phyloP scores from a whole-genome alignment of 2,113 vertebrate genomes.

The Electrona antarctica region DNA sequence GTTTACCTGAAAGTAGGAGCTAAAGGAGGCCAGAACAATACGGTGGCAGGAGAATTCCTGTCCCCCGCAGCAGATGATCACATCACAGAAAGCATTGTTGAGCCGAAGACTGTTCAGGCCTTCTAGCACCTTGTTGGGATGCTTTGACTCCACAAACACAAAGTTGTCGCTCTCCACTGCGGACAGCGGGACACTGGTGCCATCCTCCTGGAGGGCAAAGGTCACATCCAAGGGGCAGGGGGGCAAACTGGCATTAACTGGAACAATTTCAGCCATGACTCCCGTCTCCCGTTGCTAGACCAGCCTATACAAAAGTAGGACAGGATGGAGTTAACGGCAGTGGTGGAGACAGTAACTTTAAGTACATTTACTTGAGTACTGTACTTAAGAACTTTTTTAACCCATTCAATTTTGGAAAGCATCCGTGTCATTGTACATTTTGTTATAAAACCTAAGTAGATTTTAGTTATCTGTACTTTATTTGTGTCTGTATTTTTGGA shows the following conservation, averaged over 20 bases:
- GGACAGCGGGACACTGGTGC: conserved; percentile 3
- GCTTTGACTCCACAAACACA: conserved; percentile 77
- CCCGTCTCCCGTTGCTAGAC: conserved; percentile 22
- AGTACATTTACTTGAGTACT: no score
- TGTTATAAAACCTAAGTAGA: no score
- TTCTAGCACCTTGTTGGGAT: conserved; percentile 80
- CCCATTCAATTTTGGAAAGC: no score
- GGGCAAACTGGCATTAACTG: conserved; percentile 50
- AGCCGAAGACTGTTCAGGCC: conserved; percentile 81
- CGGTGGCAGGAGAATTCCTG: conserved; percentile 85
- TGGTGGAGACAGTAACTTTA: neutral
- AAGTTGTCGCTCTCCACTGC: conserved; percentile 74
- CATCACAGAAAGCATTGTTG: conserved; percentile 84
- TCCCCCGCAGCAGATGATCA: conserved; percentile 82
- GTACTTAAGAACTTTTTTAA: no score
- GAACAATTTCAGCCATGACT: conserved; percentile 75
- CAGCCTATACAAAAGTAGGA: conserved; percentile 8
- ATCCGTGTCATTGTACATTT: no score
- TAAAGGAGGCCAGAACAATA: conserved; percentile 82
- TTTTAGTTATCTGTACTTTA: no score
- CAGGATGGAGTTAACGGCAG: neutral
- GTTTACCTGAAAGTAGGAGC: conserved; percentile 82
- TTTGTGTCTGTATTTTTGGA: no score
- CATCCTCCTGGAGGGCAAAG: conserved; percentile 52
- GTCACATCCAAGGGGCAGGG: conserved; percentile 38